These are phyloP conservation scores for Oxystoma pomonae DNA, from an alignment of 2,888 invertebrate species.

Conservation along the genomic window DNA sequence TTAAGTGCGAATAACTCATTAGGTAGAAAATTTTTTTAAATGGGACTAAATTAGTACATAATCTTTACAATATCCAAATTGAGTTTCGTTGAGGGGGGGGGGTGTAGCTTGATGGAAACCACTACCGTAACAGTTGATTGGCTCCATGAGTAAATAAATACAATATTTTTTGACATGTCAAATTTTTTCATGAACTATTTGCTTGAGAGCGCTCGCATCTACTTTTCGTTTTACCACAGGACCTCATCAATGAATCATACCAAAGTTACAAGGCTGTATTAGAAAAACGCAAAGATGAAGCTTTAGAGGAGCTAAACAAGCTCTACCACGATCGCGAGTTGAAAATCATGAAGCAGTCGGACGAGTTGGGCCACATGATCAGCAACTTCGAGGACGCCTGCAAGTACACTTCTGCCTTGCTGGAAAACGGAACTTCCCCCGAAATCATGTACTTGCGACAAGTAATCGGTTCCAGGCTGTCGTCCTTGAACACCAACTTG, in stretches of 20 bases:
- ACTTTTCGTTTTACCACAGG: slow-evolving; percentile 34
- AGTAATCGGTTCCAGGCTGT: slow-evolving; percentile 67
- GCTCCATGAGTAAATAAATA: too few relatives aligned
- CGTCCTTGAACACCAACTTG: slow-evolving; percentile 72
- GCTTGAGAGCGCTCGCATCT: too few relatives aligned
- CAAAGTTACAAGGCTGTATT: slow-evolving; percentile 76
- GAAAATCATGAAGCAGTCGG: slow-evolving; percentile 84
- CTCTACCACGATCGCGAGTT: slow-evolving; percentile 82
- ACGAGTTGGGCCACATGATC: slow-evolving; percentile 74
- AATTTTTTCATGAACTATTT: too few relatives aligned
- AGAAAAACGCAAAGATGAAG: slow-evolving; percentile 74
- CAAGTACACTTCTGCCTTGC: slow-evolving; percentile 74
- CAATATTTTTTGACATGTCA: too few relatives aligned
- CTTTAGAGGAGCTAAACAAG: slow-evolving; percentile 67
- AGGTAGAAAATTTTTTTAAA: too few relatives aligned
- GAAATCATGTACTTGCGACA: slow-evolving; percentile 77
- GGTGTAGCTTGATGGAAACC: too few relatives aligned
- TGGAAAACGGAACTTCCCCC: slow-evolving; percentile 79
- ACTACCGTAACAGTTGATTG: too few relatives aligned
- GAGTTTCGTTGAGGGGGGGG: too few relatives aligned
- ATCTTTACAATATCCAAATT: too few relatives aligned
- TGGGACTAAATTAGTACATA: too few relatives aligned
- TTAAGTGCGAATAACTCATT: too few relatives aligned
- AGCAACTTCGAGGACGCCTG: slow-evolving; percentile 84
- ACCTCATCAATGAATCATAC: slow-evolving; percentile 75